Evolutionary conservation across 2,797 vertebrate species (phyloP), one percentile per base, ranked within the genome.

Genomic region (Anolis apletophallus): DNA sequence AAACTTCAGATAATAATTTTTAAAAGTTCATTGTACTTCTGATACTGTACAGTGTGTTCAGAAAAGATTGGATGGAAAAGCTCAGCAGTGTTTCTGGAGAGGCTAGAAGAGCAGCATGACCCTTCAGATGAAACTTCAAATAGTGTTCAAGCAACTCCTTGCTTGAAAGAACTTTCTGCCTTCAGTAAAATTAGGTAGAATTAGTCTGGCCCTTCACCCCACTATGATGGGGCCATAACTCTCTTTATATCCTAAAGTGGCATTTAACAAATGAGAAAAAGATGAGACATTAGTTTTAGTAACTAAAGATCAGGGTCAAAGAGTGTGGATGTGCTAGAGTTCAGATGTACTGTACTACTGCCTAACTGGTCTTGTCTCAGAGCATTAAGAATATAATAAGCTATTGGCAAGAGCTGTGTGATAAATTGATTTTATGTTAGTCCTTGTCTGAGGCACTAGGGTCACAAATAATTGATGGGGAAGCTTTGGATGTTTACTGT

Each of bases 211-310:
- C 72, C 12, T 26, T 54, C 54, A 40, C 36, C 69, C 55, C 55
- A 40, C 14, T 80, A 14, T 78, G 34, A 52, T 67, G 34, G n/a
- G 67, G 16, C n/a, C 32, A 36, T 69, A 13, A 57, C 40, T 84
- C 17, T 46, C 82, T 89, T 34, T 32, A 40, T 40, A 61, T 46
- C 26, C 50, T 86, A 80, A 32, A 91, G 40, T 84, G 2, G 36
- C 76, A 84, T 91, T 91, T 84, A 91, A 86, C 86, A 85, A 81
- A 59, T 34, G 1, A 4, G 59, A 81, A 50, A n/a, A 14, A 90
- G 85, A n/a, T 77, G 54, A 81, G 61, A 81, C 76, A 26, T 14
- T 29, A 26, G 57, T 0, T 54, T 40, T 73, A 55, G 40, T 69
- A 83, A 67, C 76, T 23, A 21, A 89, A 69, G 64, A 80, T 2